Base-by-base conservation (phyloP, 2,888 invertebrate species). In the Orthosia gracilis region DNA sequence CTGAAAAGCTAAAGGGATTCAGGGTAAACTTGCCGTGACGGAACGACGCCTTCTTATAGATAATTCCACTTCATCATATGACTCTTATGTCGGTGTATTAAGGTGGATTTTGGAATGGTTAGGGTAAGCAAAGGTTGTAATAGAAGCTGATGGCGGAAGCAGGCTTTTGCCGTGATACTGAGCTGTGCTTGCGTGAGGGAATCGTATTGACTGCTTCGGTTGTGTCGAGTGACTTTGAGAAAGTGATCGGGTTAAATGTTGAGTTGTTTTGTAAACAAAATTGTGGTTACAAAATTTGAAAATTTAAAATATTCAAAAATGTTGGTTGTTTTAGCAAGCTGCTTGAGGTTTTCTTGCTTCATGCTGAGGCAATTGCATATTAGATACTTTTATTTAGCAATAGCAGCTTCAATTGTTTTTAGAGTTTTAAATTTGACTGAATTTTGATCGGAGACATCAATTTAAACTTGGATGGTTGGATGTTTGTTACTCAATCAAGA, bases 21-120 rank as follows among this genome's bases (percentile, higher is more conserved):
- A 49, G 57, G 57, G 59, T 45, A 50, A 80, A 69, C 73, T 73
- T 59, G 7, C 40, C 57, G 67, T 74, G 70, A 78, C 80, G 77
- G 59, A 55, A 49, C 49, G 45, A 40, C 52, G 58, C 64, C 57
- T 66, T 61, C 57, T 15, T 26, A 54, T 13, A 74, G 74, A 74
- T 58, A 66, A 52, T 23, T 45, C 18, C 47, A 23, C 21, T 52
- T 21, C 2, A 12, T 18, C 47, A n/a, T 11, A 18, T 52, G 45
- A 13, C 5, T 50, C 66, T 52, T 74, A 58, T n/a, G 0, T 13
- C 26, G 5, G 11, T 23, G 50, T 4, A 0, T 18, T 58, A 74
- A 50, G 45, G 45, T 17, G 13, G 26, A 45, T 0, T 15, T 17
- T 66, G 9, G 12, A 18, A 1, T 61, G 23, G 15, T 15, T 18